Evolutionary conservation across 2,797 vertebrate genomes (phyloP).

Genomic region (Odontamblyopus rebecca): DNA sequence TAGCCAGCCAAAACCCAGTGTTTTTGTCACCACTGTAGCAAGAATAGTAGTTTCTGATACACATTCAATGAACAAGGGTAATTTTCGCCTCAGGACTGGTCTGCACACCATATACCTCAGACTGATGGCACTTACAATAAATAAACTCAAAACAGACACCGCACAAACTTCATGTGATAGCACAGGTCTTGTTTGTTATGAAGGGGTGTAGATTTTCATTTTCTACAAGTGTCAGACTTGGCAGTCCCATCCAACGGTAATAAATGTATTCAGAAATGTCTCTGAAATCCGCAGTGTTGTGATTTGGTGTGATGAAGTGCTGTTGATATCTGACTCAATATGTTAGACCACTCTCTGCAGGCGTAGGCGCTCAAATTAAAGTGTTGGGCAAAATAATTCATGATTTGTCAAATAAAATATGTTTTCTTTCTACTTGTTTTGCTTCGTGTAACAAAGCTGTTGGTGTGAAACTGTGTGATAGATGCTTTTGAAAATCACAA

Average conservation of each 20-base stretch:
- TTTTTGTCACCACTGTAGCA: constrained; percentile 52
- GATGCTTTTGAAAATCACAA: not conserved
- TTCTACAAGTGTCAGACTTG: constrained; percentile 30
- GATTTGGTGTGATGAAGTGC: constrained; percentile 61
- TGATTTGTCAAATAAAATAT: constrained; percentile 67
- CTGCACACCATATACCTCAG: constrained; percentile 71
- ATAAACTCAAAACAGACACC: constrained; percentile 12
- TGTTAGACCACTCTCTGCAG: constrained; percentile 46
- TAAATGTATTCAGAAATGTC: constrained; percentile 61
- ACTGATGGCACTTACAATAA: constrained; percentile 36
- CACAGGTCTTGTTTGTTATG: constrained; percentile 2
- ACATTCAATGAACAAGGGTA: constrained; percentile 5
- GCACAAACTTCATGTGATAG: constrained; percentile 12
- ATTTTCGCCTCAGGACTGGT: constrained; percentile 64
- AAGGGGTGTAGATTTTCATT: constrained; percentile 32
- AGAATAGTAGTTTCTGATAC: constrained; percentile 15
- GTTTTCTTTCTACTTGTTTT: constrained; percentile 57
- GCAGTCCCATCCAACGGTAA: constrained; percentile 41
- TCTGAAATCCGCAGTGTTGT: constrained; percentile 51
- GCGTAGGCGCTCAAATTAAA: constrained; percentile 42
- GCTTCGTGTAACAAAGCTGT: constrained; percentile 42
- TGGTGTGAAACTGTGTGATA: constrained; percentile 10
- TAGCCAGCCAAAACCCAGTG: constrained; percentile 43
- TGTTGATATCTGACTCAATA: constrained; percentile 52
- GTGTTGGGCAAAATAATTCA: constrained; percentile 51